These are phyloP conservation scores for Epinotia brunnichana DNA, from an alignment of 2,888 invertebrate species.

Conservation along the genomic window DNA sequence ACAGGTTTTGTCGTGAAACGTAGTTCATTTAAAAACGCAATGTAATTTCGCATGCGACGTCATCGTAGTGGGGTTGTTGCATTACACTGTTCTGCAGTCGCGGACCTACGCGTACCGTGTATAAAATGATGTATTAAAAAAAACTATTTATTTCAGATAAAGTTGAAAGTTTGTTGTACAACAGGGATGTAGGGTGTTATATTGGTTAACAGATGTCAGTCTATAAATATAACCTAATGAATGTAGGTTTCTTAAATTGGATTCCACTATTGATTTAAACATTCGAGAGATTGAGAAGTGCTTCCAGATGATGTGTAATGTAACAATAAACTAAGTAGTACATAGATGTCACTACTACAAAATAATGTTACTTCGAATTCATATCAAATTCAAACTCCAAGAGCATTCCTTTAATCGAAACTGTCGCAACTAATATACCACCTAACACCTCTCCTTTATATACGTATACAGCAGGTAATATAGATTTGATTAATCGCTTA, in stretches of 20 bases:
- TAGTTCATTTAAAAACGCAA: slow-evolving; percentile 28
- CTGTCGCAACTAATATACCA: slow-evolving; percentile 55
- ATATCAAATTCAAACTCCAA: slow-evolving; percentile 2
- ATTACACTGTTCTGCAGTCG: slow-evolving; percentile 22
- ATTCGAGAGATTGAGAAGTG: slow-evolving; percentile 50
- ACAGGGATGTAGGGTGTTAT: slow-evolving; percentile 65
- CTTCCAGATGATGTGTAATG: slow-evolving; percentile 61
- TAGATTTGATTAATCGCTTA: slow-evolving; percentile 5
- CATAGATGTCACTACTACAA: slow-evolving; percentile 26
- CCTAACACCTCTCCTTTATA: slow-evolving; percentile 50
- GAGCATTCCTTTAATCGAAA: slow-evolving; percentile 4
- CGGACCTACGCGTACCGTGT: slow-evolving; percentile 2
- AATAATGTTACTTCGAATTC: slow-evolving; percentile 7
- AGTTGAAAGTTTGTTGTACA: too few relatives aligned
- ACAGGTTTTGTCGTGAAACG: slow-evolving; percentile 39
- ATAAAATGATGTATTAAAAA: background rate
- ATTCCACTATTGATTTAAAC: slow-evolving; percentile 17
- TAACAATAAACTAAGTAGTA: slow-evolving; percentile 54
- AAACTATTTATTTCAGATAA: too few relatives aligned
- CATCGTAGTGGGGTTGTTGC: slow-evolving; percentile 34
- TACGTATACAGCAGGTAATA: background rate
- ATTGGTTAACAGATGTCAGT: slow-evolving; percentile 55
- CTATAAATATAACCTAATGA: slow-evolving; percentile 23
- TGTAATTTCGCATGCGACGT: slow-evolving; percentile 34
- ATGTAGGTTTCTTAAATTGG: slow-evolving; percentile 45